These are phyloP conservation scores for Cremastinae sp. DNA, from an alignment of 2,888 invertebrate species.

Conservation along the genomic window DNA sequence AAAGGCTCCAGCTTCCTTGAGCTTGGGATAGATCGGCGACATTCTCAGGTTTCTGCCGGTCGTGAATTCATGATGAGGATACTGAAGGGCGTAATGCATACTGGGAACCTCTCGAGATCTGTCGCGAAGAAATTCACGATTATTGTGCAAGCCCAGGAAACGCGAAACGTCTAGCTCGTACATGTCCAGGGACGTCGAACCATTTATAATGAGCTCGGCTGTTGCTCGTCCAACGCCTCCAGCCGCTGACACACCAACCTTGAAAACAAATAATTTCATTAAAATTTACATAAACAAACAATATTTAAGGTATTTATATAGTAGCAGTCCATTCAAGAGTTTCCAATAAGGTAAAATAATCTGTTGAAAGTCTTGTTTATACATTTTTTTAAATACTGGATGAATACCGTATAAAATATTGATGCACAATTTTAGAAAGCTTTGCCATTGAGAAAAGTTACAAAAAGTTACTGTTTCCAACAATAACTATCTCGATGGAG, in stretches of 20 bases:
- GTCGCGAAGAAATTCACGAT: constrained; percentile 94
- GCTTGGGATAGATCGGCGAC: constrained; percentile 96
- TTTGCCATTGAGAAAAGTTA: too few relatives aligned
- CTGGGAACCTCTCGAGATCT: constrained; percentile 96
- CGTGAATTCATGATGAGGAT: constrained; percentile 92
- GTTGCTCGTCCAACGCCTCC: constrained; percentile 97
- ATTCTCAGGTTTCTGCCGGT: constrained; percentile 94
- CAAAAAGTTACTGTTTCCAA: too few relatives aligned
- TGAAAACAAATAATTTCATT: constrained; percentile 7
- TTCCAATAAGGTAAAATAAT: too few relatives aligned
- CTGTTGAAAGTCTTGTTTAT: too few relatives aligned
- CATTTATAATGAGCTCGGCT: constrained; percentile 92
- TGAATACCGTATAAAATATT: too few relatives aligned
- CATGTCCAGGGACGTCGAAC: constrained; percentile 90
- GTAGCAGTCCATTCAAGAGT: too few relatives aligned
- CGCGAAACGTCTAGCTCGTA: constrained; percentile 94
- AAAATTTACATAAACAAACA: constrained; percentile 6
- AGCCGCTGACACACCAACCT: constrained; percentile 95
- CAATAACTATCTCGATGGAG: too few relatives aligned
- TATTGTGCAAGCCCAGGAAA: constrained; percentile 96
- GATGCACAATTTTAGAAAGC: too few relatives aligned
- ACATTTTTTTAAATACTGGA: too few relatives aligned
- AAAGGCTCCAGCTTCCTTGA: constrained; percentile 94
- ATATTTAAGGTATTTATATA: too few relatives aligned
- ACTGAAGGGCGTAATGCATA: constrained; percentile 90